phyloP scores from a whole-genome alignment of 2,113 vertebrate species.

The Sphyrna mokarran region DNA sequence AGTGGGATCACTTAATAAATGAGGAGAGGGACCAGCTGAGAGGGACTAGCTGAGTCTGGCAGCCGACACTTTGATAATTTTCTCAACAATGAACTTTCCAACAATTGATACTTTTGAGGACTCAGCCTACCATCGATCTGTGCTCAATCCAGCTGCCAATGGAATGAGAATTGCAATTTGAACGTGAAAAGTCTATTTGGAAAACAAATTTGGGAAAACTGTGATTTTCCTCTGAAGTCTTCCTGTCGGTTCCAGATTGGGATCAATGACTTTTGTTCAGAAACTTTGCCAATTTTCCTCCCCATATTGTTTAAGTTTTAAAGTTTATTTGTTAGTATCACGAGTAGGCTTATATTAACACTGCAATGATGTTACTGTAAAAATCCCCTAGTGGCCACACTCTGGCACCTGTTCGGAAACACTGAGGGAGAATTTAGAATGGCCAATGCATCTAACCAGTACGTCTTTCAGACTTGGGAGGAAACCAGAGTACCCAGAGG shows the following conservation, averaged over 20 bases:
- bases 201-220: not conserved
- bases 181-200: not conserved
- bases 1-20: not conserved
- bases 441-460: no score
- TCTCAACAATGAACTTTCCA: not conserved
- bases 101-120: not conserved
- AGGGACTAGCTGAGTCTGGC: not conserved
- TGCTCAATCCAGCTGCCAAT: not conserved
- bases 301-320: no score
- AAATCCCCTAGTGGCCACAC: no score
- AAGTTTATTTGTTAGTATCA: no score
- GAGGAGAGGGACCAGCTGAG: not conserved
- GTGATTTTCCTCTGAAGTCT: not conserved
- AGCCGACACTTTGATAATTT: not conserved
- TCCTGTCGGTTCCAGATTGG: not conserved
- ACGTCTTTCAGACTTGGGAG: no score
- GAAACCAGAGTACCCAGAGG: no score
- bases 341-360: no score
- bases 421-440: no score
- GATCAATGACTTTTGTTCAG: not conserved
- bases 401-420: no score
- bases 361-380: no score
- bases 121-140: not conserved
- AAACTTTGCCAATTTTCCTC: not conserved
- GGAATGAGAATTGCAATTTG: not conserved